Conservation (phyloP, 2,113 vertebrate genomes). For the Chrysochloris asiatica region DNA sequence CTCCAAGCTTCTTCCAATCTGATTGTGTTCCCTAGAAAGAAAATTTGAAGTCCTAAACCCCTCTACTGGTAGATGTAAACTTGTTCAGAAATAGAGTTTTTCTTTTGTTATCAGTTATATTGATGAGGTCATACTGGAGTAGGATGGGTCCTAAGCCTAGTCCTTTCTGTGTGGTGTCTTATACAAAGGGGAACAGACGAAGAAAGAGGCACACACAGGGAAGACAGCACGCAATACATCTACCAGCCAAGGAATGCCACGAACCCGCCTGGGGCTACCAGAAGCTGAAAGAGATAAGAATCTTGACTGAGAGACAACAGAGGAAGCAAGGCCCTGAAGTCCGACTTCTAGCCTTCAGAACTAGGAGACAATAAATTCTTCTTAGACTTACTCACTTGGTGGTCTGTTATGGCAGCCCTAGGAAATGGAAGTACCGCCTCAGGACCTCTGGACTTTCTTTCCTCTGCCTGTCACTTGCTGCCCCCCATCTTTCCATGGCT, state of each 20-base stretch:
- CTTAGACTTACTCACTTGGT: not conserved
- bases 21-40: not conserved
- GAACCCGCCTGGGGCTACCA: not conserved
- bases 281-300: not conserved
- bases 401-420: not conserved
- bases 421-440: not conserved
- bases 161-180: not conserved
- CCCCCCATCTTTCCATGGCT: not conserved
- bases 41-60: not conserved
- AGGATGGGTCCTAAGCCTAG: not conserved
- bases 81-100: not conserved
- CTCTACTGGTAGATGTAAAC: not conserved
- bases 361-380: not conserved
- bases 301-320: no score
- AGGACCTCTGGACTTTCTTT: not conserved
- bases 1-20: not conserved
- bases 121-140: not conserved
- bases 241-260: not conserved
- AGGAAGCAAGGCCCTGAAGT: not conserved
- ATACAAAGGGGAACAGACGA: no score
- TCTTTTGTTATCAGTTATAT: not conserved
- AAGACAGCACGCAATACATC: not conserved
- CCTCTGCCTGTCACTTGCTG: accelerated
- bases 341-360: not conserved
- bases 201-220: no score